Evolutionary conservation across 2,888 invertebrate species (phyloP), one percentile per base, ranked within the genome.

Genomic region (Scaptomyza cyrtandrae): DNA sequence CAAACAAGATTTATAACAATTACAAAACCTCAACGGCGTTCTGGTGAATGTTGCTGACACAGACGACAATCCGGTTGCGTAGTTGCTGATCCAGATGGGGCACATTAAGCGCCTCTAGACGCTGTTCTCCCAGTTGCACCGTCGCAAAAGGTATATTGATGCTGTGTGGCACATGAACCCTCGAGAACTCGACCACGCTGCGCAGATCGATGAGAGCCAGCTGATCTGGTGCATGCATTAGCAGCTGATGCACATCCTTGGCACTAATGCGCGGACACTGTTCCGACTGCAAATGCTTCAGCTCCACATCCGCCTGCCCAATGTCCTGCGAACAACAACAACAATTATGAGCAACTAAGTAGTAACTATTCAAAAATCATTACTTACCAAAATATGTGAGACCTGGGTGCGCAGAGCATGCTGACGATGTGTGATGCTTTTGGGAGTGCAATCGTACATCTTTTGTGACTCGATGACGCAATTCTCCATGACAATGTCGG

Each of bases 401-500:
- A 83, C 73, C 0, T 80, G 90, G 0, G 92, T 89, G 67, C 93
- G 93, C 44, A 93, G 92, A 1, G 96, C 96, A 92, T 98, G 96
- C 88, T 96, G 95, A 63, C 98, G 94, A 90, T 95, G 96, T 43
- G 97, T 96, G 53, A 98, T 96, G 92, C 98, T 98, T 73, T 95
- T 95, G 0, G 98, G 98, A 0, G 98, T 98, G 70, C 93, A 94
- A 13, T 89, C 90, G 67, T 91, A 98, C 93, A 98, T 96, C 74
- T 95, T 94, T 78, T 96, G 96, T 0, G 98, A 98, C 91, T 97
- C 96, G 89, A 95, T 95, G 0, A 98, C 98, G 92, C 98, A 98
- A 78, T 95, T 95, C 89, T 98, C 98, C 88, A 99, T 98, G 83
- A 98, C 98, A 66, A 99, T 97, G 92, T 98, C 98, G 52, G 99